These are phyloP conservation scores for Lasioglossum figueresi DNA, from an alignment of 2,888 invertebrate species.

Conservation along the genomic window DNA sequence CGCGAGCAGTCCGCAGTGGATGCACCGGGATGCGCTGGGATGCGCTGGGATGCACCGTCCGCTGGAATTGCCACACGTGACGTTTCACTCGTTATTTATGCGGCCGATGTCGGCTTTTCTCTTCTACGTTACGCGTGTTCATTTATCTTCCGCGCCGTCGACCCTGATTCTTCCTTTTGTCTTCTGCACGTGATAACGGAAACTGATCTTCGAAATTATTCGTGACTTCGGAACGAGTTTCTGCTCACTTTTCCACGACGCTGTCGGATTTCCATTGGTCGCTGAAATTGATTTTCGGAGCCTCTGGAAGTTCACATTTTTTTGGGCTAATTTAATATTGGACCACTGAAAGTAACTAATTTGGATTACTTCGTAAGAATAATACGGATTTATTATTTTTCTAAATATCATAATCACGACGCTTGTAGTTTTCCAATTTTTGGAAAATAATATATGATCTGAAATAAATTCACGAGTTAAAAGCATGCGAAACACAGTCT, in stretches of 20 bases:
- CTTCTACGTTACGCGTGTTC: slow-evolving; percentile 32
- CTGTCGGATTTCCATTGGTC: background rate
- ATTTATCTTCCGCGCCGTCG: slow-evolving; percentile 37
- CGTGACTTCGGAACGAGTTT: background rate
- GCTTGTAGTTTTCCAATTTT: too few relatives aligned
- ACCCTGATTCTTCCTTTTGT: background rate
- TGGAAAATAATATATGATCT: too few relatives aligned
- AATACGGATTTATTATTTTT: too few relatives aligned
- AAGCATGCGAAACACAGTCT: background rate
- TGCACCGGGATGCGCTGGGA: background rate
- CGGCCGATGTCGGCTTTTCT: slow-evolving; percentile 43
- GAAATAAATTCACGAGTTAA: background rate
- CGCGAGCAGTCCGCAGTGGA: slow-evolving; percentile 2
- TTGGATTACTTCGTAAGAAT: background rate
- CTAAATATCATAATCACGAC: too few relatives aligned
- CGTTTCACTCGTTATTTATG: slow-evolving; percentile 71
- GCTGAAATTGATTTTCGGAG: background rate
- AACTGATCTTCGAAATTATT: slow-evolving; percentile 35
- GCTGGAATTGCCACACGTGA: slow-evolving; percentile 57
- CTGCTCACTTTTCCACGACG: background rate
- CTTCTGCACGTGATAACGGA: slow-evolving; percentile 39
- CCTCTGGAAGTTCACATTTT: background rate
- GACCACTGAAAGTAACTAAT: background rate
- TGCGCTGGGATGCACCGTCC: slow-evolving; percentile 31
- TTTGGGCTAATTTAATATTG: background rate